A percentile compares a stretch with the other conserved stretches of the same genome.
Evolutionary conservation across 2,888 invertebrate genomes (phyloP).

Genomic region (Meganola albula): DNA sequence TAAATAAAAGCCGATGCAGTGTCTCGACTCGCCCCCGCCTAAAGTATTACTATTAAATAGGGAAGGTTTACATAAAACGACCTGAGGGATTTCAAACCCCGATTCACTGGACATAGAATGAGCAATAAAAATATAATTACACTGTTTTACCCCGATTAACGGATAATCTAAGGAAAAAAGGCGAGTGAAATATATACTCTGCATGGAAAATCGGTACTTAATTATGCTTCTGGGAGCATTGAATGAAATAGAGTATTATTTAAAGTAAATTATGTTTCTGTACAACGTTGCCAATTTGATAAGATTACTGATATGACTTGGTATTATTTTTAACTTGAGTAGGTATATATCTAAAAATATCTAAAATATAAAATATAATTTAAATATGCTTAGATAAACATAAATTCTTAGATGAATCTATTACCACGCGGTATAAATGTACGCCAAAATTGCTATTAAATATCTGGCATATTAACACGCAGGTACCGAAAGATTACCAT

Average conservation of each 20-base stretch:
- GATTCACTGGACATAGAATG: constrained; percentile 71
- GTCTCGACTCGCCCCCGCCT: constrained; percentile 47
- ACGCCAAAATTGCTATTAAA: too few species aligned
- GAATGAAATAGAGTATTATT: constrained; percentile 42
- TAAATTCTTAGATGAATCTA: too few species aligned
- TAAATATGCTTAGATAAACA: too few species aligned
- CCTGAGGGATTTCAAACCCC: constrained; percentile 59
- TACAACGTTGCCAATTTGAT: too few species aligned
- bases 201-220: constrained; percentile 42
- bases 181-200: constrained; percentile 46
- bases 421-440: too few species aligned
- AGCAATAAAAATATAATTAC: constrained; percentile 74
- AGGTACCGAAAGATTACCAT: too few species aligned
- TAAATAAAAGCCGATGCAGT: constrained; percentile 53
- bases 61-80: constrained; percentile 62
- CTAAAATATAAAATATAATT: too few species aligned
- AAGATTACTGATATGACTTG: too few species aligned
- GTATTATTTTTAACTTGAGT: too few species aligned
- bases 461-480: too few species aligned
- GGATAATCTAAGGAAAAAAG: constrained; percentile 48
- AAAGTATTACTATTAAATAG: constrained; percentile 63
- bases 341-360: too few species aligned
- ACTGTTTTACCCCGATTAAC: constrained; percentile 59
- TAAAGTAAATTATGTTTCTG: too few species aligned
- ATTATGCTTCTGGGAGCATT: constrained; percentile 47